A percentile compares a stretch with the other conserved stretches of the same genome.
These are phyloP conservation scores for Nematopogon swammerdamellus DNA, from an alignment of 2,888 invertebrate species.

Conservation along the genomic window DNA sequence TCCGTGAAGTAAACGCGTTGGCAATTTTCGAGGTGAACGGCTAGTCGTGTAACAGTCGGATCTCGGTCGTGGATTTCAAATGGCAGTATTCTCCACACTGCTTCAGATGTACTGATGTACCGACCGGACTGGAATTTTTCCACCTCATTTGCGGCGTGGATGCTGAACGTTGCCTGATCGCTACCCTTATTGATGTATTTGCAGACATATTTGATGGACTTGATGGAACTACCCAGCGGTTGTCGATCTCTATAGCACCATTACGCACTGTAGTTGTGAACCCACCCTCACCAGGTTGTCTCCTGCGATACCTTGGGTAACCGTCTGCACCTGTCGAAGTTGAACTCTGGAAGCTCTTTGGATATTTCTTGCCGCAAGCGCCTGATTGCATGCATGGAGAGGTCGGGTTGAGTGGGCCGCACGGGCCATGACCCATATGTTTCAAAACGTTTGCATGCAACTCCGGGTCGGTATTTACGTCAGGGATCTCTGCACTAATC, in stretches of 20 bases:
- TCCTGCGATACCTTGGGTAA: constrained; percentile 11
- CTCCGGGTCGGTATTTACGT: constrained; percentile 1
- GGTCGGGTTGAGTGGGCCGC: constrained; percentile 7
- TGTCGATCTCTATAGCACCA: constrained; percentile 2
- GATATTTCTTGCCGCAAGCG: constrained; percentile 21
- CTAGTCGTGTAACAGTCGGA: constrained; percentile 12
- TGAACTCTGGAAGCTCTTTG: constrained; percentile 12
- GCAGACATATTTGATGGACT: constrained; percentile 5
- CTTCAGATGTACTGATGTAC: constrained; percentile 12
- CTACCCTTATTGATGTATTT: constrained; percentile 14
- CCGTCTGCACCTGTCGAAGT: constrained; percentile 18
- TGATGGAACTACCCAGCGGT: constrained; percentile 5
- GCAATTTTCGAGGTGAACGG: constrained; percentile 14
- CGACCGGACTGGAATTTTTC: constrained; percentile 12
- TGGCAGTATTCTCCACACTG: constrained; percentile 14
- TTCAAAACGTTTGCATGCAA: constrained; percentile 6
- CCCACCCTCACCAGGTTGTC: constrained; percentile 1
- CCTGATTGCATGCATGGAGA: constrained; percentile 5
- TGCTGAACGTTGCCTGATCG: constrained; percentile 6
- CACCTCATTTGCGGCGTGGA: constrained; percentile 10
- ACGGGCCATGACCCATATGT: constrained; percentile 7
- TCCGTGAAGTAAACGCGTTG: constrained; percentile 10
- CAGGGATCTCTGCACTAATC: constrained; percentile 1
- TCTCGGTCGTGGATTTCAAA: constrained; percentile 18
- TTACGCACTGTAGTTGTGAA: not conserved